phyloP scores from a whole-genome alignment of 2,888 invertebrate species.

The Margaritifera margaritifera region DNA sequence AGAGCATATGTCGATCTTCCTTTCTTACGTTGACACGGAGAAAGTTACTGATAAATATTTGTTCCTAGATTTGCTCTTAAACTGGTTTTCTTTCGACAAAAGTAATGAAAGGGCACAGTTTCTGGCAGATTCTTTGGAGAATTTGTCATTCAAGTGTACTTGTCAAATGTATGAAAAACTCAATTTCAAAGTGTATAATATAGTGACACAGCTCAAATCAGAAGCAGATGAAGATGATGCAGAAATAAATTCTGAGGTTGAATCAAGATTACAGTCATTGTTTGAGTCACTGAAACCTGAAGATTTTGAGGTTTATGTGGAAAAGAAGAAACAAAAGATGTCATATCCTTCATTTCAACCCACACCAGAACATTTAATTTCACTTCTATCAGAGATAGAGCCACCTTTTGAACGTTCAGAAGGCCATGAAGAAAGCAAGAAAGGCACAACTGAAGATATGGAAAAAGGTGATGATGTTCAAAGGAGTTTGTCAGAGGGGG shows the following conservation, averaged over 20 bases:
- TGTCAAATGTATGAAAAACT: slow-evolving; percentile 6
- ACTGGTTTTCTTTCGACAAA: slow-evolving; percentile 16
- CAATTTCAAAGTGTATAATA: slow-evolving; percentile 6
- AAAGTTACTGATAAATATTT: slow-evolving; percentile 11
- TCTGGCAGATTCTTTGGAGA: slow-evolving; percentile 7
- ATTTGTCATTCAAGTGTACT: slow-evolving; percentile 5
- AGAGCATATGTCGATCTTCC: slow-evolving; percentile 9
- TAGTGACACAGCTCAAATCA: slow-evolving; percentile 7
- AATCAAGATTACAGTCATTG: slow-evolving; percentile 1
- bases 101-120: slow-evolving; percentile 19
- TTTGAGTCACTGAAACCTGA: slow-evolving; percentile 5
- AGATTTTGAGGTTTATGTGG: not conserved
- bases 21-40: slow-evolving; percentile 2
- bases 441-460: too few species aligned
- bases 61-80: slow-evolving; percentile 13
- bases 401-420: too few species aligned
- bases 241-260: slow-evolving; percentile 12
- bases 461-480: too few species aligned
- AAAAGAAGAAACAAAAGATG: slow-evolving; percentile 3
- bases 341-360: too few species aligned
- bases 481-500: too few species aligned
- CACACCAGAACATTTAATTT: too few species aligned
- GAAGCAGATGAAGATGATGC: slow-evolving; percentile 3
- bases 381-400: too few species aligned
- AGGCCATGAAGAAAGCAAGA: too few species aligned